Conservation (phyloP, 1,140 invertebrate genomes). For the Drosophila guanche region DNA sequence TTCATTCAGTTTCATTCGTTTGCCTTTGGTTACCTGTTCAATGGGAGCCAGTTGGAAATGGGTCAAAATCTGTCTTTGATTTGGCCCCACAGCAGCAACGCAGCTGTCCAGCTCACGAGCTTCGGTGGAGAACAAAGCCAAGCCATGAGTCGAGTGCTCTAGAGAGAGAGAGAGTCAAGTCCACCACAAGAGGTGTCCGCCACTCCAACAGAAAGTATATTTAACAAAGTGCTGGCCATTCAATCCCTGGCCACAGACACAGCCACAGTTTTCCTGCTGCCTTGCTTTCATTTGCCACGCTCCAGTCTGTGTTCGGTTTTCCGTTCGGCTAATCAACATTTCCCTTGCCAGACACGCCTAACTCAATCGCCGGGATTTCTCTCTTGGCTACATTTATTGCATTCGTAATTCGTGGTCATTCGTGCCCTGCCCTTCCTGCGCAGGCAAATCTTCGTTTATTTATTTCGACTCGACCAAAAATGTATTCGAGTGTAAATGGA, state of each 20-base stretch:
- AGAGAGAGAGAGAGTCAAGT: conserved; percentile 33
- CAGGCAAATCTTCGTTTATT: conserved; percentile 50
- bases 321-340: conserved; percentile 56
- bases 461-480: conserved; percentile 47
- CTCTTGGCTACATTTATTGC: conserved; percentile 60
- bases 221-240: conserved; percentile 71
- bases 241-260: conserved; percentile 31
- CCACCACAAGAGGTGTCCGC: conserved; percentile 27
- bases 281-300: neutral
- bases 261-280: neutral
- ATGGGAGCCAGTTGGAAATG: conserved; percentile 13
- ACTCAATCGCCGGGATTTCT: conserved; percentile 52
- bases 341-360: conserved; percentile 35
- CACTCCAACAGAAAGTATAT: conserved; percentile 68
- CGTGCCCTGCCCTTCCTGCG: neutral
- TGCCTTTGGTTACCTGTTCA: neutral
- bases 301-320: conserved; percentile 2
- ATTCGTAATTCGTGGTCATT: conserved; percentile 54
- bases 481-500: conserved; percentile 72
- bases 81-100: neutral
- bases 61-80: conserved; percentile 34
- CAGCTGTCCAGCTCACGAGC: conserved; percentile 25
- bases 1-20: neutral
- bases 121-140: conserved; percentile 17
- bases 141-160: conserved; percentile 27